These are phyloP conservation scores for Caenorhabditis latens DNA, from an alignment of 1,140 invertebrate species.

Conservation along the genomic window DNA sequence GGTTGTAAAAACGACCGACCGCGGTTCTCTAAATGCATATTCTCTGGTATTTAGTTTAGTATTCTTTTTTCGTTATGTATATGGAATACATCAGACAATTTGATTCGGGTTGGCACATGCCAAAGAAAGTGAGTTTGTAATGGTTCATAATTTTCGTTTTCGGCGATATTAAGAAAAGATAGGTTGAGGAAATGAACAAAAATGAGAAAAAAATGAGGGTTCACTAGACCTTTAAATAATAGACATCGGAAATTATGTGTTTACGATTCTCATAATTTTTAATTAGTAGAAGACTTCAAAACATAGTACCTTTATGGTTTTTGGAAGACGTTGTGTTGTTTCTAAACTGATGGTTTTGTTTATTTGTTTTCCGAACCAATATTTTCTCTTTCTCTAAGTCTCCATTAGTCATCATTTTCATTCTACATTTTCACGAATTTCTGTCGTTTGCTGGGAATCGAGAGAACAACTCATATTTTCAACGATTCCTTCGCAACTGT, in stretches of 20 bases:
- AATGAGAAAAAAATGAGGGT: too few species aligned
- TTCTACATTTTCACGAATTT: neutral
- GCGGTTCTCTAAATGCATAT: too few species aligned
- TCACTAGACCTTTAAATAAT: too few species aligned
- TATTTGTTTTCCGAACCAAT: neutral
- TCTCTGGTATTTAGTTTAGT: neutral
- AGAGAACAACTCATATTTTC: too few species aligned
- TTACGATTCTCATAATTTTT: too few species aligned
- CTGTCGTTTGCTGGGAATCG: neutral
- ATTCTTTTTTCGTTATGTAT: slow-evolving; percentile 28
- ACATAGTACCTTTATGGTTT: neutral
- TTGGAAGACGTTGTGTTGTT: neutral
- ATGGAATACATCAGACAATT: slow-evolving; percentile 23
- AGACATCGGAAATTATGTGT: too few species aligned
- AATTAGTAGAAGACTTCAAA: too few species aligned
- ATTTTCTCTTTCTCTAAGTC: slow-evolving; percentile 22
- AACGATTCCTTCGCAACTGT: neutral
- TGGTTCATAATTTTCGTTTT: too few species aligned
- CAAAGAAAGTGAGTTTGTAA: neutral
- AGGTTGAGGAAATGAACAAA: too few species aligned
- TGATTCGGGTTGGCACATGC: neutral
- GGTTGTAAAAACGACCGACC: neutral
- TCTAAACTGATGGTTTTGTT: neutral
- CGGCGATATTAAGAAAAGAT: too few species aligned
- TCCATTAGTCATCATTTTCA: slow-evolving; percentile 14